Conservation (phyloP, 2,113 vertebrate genomes). For the Empidonax traillii region DNA sequence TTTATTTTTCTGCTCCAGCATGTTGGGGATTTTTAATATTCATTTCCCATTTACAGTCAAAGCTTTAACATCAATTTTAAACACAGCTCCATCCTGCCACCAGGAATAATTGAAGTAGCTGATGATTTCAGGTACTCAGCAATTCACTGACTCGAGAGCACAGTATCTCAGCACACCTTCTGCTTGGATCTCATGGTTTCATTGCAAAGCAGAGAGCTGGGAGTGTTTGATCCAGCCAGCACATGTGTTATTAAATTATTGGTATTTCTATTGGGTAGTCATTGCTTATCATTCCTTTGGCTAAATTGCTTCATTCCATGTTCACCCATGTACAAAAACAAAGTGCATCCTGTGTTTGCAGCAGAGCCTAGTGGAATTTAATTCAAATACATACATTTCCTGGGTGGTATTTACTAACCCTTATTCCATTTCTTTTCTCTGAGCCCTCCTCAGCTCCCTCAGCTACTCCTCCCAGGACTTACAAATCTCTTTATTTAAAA, state of each 20-base stretch:
- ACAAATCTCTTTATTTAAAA: background rate
- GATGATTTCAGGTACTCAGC: slow-evolving; percentile 25
- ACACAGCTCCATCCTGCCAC: background rate
- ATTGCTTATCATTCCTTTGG: slow-evolving; percentile 6
- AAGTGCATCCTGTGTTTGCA: background rate
- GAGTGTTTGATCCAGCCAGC: slow-evolving; percentile 14
- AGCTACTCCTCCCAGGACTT: background rate
- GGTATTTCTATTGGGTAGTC: background rate
- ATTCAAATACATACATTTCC: background rate
- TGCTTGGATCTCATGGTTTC: slow-evolving; percentile 14
- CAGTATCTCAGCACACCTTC: slow-evolving; percentile 22
- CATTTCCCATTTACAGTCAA: background rate
- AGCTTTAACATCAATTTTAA: background rate
- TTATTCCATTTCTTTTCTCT: background rate
- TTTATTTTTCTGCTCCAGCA: background rate
- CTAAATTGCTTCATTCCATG: slow-evolving; percentile 2
- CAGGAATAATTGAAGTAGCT: background rate
- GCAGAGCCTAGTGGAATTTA: background rate
- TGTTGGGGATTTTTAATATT: background rate
- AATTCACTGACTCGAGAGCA: background rate
- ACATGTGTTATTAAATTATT: slow-evolving; percentile 9
- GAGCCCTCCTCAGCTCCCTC: background rate
- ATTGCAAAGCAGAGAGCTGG: background rate
- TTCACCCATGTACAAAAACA: background rate
- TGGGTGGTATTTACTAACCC: background rate